Conservation (phyloP, 2,113 vertebrate genomes). For the Leptodactylus fuscus region DNA sequence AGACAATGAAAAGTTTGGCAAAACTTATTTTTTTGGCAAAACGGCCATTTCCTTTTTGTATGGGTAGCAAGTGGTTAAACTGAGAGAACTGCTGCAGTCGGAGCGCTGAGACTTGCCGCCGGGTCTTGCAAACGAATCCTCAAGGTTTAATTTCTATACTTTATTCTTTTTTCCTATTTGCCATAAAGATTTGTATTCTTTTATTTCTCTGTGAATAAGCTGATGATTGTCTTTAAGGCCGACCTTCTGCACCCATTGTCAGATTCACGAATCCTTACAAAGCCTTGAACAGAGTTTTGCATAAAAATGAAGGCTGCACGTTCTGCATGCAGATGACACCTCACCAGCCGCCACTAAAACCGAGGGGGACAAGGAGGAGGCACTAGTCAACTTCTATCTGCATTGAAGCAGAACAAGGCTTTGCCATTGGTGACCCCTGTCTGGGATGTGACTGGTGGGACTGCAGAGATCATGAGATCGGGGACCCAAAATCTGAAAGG, state of each 20-base stretch:
- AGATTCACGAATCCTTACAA: slow-evolving; percentile 3
- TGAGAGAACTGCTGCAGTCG: background rate
- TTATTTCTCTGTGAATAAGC: slow-evolving; percentile 29
- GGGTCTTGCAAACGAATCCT: background rate
- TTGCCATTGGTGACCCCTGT: no score
- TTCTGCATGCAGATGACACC: slow-evolving; percentile 20
- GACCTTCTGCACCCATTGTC: slow-evolving; percentile 24
- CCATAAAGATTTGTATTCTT: slow-evolving; percentile 30
- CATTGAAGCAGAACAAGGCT: no score
- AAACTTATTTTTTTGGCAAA: no score
- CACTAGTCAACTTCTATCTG: no score
- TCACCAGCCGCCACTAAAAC: background rate
- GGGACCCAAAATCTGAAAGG: no score
- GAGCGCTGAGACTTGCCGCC: background rate
- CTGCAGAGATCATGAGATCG: no score
- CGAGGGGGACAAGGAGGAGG: no score
- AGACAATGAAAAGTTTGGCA: background rate
- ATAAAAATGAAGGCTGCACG: background rate
- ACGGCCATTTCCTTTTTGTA: no score
- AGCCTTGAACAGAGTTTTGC: background rate
- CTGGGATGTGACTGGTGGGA: no score
- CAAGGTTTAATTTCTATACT: background rate
- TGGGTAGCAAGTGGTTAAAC: background rate
- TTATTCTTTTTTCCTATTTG: slow-evolving; percentile 1
- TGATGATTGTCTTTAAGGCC: slow-evolving; percentile 17